These are phyloP conservation scores for Drosophila pseudoananassae DNA, from an alignment of 1,140 invertebrate species.

Conservation along the genomic window DNA sequence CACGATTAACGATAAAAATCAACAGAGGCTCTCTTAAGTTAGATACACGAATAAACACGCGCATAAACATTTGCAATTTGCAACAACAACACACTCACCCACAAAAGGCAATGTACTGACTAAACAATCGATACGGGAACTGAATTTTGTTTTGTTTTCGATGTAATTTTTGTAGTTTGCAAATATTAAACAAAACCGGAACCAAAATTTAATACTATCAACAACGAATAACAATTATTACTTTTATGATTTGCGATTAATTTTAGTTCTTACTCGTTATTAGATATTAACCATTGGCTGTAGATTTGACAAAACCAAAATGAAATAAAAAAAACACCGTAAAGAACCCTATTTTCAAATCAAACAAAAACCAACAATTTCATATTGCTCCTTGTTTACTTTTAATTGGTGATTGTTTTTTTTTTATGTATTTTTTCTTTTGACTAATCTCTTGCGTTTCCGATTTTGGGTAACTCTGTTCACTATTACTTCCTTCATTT, in stretches of 20 bases:
- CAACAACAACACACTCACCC: constrained; percentile 57
- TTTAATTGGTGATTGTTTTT: constrained; percentile 75
- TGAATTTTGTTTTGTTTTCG: constrained; percentile 79
- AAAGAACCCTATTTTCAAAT: constrained; percentile 24
- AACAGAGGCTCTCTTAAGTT: constrained; percentile 82
- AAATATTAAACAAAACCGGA: constrained; percentile 41
- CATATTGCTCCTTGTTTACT: constrained; percentile 56
- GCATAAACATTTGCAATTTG: constrained; percentile 27
- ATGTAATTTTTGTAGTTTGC: constrained; percentile 73
- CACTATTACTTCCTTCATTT: constrained; percentile 47
- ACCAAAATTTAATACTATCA: constrained; percentile 36
- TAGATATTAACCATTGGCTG: constrained; percentile 80
- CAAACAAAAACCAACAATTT: constrained; percentile 48
- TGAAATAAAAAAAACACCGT: constrained; percentile 8
- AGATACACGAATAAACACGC: constrained; percentile 46
- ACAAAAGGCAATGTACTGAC: constrained; percentile 45
- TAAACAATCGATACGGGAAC: constrained; percentile 52
- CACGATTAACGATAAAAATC: constrained; percentile 51
- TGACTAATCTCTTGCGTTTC: constrained; percentile 73
- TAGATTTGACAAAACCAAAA: constrained; percentile 71
- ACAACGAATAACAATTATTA: constrained; percentile 60
- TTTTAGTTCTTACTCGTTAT: constrained; percentile 67
- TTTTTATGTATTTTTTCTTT: constrained; percentile 44
- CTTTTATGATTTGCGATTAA: constrained; percentile 63
- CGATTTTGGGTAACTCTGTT: constrained; percentile 64